Percentiles rank a stretch among this genome's conserved stretches.
Evolutionary conservation across 1,140 invertebrate genomes (phyloP).

Genomic region (Ptiloglossa arizonensis): DNA sequence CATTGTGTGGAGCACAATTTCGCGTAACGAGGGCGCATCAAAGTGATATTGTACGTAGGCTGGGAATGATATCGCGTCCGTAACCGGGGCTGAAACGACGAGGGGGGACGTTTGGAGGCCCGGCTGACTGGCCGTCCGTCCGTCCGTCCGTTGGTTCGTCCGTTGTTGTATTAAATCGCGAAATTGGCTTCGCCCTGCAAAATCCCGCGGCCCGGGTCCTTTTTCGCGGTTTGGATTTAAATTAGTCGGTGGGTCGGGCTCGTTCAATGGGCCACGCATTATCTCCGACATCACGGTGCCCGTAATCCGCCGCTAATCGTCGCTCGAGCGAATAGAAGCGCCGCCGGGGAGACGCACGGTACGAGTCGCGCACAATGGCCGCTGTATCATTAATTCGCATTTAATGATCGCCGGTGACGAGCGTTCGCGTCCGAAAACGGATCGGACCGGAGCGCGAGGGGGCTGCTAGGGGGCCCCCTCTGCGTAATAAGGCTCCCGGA

Average conservation of each 20-base stretch:
- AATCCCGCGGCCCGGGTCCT: constrained; percentile 36
- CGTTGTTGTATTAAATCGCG: constrained; percentile 52
- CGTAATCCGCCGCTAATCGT: constrained; percentile 68
- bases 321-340: constrained; percentile 49
- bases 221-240: constrained; percentile 61
- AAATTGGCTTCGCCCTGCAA: constrained; percentile 36
- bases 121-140: no score
- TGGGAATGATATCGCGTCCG: constrained; percentile 30
- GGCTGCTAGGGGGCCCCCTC: no score
- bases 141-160: no score
- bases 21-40: constrained; percentile 43
- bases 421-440: constrained; percentile 37
- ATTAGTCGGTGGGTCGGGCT: constrained; percentile 46
- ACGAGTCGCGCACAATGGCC: constrained; percentile 43
- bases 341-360: constrained; percentile 18
- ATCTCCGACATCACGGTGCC: constrained; percentile 48
- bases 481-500: constrained; percentile 33
- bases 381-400: constrained; percentile 62
- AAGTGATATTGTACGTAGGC: constrained; percentile 13
- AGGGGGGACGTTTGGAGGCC: no score
- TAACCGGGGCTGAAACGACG: neutral
- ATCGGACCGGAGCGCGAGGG: no score
- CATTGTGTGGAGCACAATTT: constrained; percentile 42
- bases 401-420: constrained; percentile 64
- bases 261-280: constrained; percentile 54